phyloP scores from a whole-genome alignment of 2,888 invertebrate genomes.

The Artemia sinica region DNA sequence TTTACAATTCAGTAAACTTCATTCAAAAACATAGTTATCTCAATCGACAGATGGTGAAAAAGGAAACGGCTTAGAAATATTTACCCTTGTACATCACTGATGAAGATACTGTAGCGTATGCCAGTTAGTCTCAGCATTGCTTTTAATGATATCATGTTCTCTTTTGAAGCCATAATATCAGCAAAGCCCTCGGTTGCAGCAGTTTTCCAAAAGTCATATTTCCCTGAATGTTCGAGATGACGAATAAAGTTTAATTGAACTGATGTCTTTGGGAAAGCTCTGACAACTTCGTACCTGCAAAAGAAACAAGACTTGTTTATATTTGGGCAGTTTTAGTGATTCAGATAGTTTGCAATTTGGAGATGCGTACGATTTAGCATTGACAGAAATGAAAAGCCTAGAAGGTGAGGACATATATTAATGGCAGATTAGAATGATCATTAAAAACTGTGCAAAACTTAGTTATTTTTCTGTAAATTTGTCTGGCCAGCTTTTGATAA shows the following conservation, averaged over 20 bases:
- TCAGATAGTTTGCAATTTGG: too few species aligned
- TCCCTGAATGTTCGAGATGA: constrained; percentile 22
- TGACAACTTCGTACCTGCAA: not conserved
- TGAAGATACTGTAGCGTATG: constrained; percentile 26
- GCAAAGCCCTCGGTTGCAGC: constrained; percentile 24
- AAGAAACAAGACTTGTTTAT: not conserved
- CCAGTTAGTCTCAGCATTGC: constrained; percentile 24
- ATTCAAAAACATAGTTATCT: too few species aligned
- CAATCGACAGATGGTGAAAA: not conserved
- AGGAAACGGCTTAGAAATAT: constrained; percentile 24
- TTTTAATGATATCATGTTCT: constrained; percentile 22
- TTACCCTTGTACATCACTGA: constrained; percentile 30
- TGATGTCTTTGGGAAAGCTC: not conserved
- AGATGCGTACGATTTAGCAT: too few species aligned
- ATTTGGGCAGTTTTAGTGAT: not conserved
- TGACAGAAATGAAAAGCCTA: too few species aligned
- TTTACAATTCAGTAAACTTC: too few species aligned
- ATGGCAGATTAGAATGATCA: too few species aligned
- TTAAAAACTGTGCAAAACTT: too few species aligned
- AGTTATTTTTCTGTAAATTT: too few species aligned
- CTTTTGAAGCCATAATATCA: constrained; percentile 26
- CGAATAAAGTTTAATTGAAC: constrained; percentile 22
- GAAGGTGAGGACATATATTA: too few species aligned
- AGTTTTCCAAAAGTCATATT: constrained; percentile 27
- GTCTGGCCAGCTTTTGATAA: too few species aligned